These are phyloP conservation scores for Pseudomugil tenellus DNA, from an alignment of 2,797 vertebrate species.

Conservation along the genomic window DNA sequence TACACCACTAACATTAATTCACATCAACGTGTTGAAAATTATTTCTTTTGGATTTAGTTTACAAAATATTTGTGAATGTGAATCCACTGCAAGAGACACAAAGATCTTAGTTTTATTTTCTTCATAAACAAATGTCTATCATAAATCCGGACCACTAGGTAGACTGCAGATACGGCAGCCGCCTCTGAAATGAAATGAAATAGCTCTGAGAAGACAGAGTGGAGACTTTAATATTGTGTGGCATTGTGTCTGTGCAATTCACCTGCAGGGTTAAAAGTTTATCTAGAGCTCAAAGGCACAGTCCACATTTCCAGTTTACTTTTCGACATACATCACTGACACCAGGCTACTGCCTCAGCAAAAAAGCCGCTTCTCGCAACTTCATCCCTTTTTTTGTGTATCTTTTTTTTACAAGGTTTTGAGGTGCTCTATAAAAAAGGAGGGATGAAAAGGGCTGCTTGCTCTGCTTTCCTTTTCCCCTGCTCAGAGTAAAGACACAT, in stretches of 20 bases:
- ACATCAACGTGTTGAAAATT: conserved; percentile 4
- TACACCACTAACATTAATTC: neutral
- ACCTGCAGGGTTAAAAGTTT: conserved; percentile 60
- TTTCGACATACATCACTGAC: conserved; percentile 23
- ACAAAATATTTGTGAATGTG: neutral
- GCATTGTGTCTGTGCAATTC: conserved; percentile 46
- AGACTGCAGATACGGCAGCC: conserved; percentile 18
- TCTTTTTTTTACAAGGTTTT: conserved; percentile 37
- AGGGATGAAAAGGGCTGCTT: neutral
- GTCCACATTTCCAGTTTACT: conserved; percentile 37
- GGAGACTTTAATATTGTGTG: conserved; percentile 35
- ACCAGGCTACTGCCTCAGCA: conserved; percentile 17
- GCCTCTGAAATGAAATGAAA: conserved; percentile 47
- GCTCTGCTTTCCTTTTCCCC: conserved; percentile 19
- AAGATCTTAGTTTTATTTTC: conserved; percentile 14
- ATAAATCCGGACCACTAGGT: conserved; percentile 33
- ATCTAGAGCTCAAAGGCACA: conserved; percentile 42
- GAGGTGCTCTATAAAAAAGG: conserved; percentile 28
- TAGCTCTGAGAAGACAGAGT: conserved; percentile 28
- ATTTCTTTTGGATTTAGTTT: conserved; percentile 9
- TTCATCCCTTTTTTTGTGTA: neutral
- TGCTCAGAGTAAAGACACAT: conserved; percentile 55
- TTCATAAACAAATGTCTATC: conserved; percentile 33
- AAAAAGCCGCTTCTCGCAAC: conserved; percentile 19
- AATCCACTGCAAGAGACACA: conserved; percentile 10